Evolutionary conservation across 1,140 invertebrate genomes (phyloP).

Genomic region (Platorchestia sp.): DNA sequence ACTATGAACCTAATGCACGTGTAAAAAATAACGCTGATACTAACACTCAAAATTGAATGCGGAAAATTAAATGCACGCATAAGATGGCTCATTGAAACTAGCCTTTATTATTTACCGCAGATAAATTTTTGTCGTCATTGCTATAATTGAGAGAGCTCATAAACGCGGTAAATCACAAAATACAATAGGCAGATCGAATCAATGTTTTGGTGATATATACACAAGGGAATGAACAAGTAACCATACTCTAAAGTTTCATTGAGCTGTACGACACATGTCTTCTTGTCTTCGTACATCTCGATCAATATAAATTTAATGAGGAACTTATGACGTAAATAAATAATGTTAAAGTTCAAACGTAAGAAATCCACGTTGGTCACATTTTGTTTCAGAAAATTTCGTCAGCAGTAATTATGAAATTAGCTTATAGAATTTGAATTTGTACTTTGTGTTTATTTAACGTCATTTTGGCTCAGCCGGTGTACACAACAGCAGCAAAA

Average conservation of each 20-base stretch:
- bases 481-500: conserved; percentile 77
- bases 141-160: no score
- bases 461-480: conserved; percentile 56
- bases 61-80: not conserved
- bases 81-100: not conserved
- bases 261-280: not conserved
- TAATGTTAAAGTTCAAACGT: not conserved
- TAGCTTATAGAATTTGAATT: not conserved
- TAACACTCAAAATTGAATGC: not conserved
- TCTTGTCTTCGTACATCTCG: not conserved
- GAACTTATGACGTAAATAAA: not conserved
- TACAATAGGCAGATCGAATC: no score
- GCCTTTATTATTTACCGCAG: no score
- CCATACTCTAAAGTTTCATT: not conserved
- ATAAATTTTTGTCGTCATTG: no score
- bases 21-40: not conserved
- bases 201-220: no score
- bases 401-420: not conserved
- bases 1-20: not conserved
- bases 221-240: not conserved
- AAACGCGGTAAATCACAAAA: no score
- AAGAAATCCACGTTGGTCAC: not conserved
- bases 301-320: not conserved
- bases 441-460: not conserved
- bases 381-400: not conserved